phyloP scores from a whole-genome alignment of 2,888 invertebrate species.

The Drosophila pseudotalamancana region DNA sequence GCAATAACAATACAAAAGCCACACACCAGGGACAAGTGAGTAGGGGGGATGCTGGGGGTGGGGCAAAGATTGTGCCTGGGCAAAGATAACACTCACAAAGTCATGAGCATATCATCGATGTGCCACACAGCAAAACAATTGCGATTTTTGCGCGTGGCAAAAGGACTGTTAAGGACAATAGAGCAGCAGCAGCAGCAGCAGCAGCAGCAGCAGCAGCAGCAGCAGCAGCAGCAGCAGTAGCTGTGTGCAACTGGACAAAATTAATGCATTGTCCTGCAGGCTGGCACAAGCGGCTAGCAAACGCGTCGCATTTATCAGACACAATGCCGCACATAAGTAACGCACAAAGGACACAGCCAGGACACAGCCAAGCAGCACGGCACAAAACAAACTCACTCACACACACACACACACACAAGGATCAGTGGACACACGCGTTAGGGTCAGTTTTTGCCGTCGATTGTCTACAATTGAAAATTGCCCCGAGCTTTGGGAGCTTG shows the following conservation, averaged over 20 bases:
- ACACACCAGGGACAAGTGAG: neutral
- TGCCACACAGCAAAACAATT: slow-evolving; percentile 64
- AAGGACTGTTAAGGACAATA: slow-evolving; percentile 23
- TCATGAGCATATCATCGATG: slow-evolving; percentile 68
- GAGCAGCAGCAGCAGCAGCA: slow-evolving; percentile 6
- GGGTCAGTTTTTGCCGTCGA: slow-evolving; percentile 44
- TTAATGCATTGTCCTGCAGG: slow-evolving; percentile 66
- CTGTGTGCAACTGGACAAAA: slow-evolving; percentile 23
- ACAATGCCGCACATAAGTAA: slow-evolving; percentile 67
- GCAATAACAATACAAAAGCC: slow-evolving; percentile 23
- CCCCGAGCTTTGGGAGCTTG: slow-evolving; percentile 7
- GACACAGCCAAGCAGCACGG: slow-evolving; percentile 12
- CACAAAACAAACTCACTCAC: neutral
- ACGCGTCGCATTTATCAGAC: slow-evolving; percentile 54
- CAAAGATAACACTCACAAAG: slow-evolving; percentile 61
- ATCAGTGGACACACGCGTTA: slow-evolving; percentile 1
- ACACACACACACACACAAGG: slow-evolving; percentile 14
- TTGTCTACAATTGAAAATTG: slow-evolving; percentile 47
- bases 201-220: slow-evolving; percentile 12
- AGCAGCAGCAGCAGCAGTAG: neutral
- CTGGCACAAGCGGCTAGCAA: slow-evolving; percentile 33
- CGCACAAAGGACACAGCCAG: slow-evolving; percentile 58
- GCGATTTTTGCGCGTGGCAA: slow-evolving; percentile 39
- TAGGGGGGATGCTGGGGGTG: slow-evolving; percentile 2
- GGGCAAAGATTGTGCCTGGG: slow-evolving; percentile 13